Evolutionary conservation across 1,140 invertebrate genomes (phyloP).

Genomic region (Cyclargus thomasi): DNA sequence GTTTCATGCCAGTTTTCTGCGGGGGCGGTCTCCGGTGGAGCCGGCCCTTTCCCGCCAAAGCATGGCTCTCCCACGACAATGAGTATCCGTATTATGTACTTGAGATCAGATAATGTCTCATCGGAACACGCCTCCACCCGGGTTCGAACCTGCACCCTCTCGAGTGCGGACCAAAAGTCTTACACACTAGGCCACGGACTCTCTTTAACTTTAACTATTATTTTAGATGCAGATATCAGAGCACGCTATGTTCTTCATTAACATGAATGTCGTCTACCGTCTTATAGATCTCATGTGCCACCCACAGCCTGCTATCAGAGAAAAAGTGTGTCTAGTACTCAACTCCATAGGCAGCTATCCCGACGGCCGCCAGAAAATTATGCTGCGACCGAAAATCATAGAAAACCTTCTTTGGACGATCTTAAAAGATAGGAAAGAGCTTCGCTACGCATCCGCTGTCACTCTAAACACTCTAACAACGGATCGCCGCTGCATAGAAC

Average conservation of each 20-base stretch:
- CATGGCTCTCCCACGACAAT: too few species aligned
- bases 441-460: slow-evolving; percentile 51
- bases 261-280: slow-evolving; percentile 48
- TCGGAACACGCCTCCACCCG: too few species aligned
- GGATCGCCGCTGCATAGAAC: slow-evolving; percentile 46
- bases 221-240: slow-evolving; percentile 63
- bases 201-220: too few species aligned
- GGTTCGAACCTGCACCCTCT: too few species aligned
- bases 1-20: too few species aligned
- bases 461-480: slow-evolving; percentile 44
- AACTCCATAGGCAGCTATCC: slow-evolving; percentile 48
- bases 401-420: slow-evolving; percentile 48
- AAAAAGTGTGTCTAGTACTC: slow-evolving; percentile 56
- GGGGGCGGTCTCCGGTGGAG: too few species aligned
- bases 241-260: slow-evolving; percentile 54
- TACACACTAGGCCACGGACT: too few species aligned
- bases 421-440: slow-evolving; percentile 54
- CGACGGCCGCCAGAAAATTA: slow-evolving; percentile 49
- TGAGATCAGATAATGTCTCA: too few species aligned
- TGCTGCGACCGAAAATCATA: slow-evolving; percentile 39
- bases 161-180: too few species aligned
- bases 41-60: too few species aligned
- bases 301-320: slow-evolving; percentile 45
- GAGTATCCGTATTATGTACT: too few species aligned
- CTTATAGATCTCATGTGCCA: slow-evolving; percentile 49